Base-by-base conservation (phyloP, 1,140 invertebrate genomes). In the Andrena cerasifolii region DNA sequence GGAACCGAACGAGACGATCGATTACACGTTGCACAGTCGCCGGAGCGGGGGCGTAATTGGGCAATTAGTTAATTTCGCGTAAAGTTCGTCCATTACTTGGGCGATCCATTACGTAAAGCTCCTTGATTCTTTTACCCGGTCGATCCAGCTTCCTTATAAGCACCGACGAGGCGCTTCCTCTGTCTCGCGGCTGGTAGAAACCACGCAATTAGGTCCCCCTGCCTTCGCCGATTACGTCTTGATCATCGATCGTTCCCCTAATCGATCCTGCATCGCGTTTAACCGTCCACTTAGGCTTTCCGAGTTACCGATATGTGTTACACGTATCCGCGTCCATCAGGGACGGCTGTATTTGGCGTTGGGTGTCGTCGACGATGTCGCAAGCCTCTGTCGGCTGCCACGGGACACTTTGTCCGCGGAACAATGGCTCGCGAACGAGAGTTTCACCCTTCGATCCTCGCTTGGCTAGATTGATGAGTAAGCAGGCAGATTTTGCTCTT, bases 41-140 rank as follows among this genome's bases (percentile, higher is more conserved):
- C 40, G 62, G 53, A 47, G 76, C 82, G 66, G 70, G 71, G 82
- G 82, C 82, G 79, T 88, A 88, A 88, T 88, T 87, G 87, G 83
- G 74, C 84, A 82, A 87, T 88, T 86, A 87, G 82, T 88, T 88
- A 88, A 88, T 87, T 87, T 87, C 86, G 83, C 83, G 78, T 88
- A 78, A 86, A 87, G 79, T 80, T 77, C 49, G 63, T 71, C 63
- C 49, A 66, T 61, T 59, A 53, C 43, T 66, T 76, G 24, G 70
- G 53, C 62, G 73, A 75, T 79, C 65, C 68, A 54, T 84, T 79
- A 66, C 80, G 53, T 51, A 56, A 72, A 67, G 26, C n/a, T 53
- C 47, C 21, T 33, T 45, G 33, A 73, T 43, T 74, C n/a, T n/a
- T 67, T 56, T 18, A 26, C 31, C 18, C 28, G n/a, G 8, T n/a